These are phyloP conservation scores for Camponotus vicinus DNA, from an alignment of 1,140 invertebrate genomes.

Conservation along the genomic window DNA sequence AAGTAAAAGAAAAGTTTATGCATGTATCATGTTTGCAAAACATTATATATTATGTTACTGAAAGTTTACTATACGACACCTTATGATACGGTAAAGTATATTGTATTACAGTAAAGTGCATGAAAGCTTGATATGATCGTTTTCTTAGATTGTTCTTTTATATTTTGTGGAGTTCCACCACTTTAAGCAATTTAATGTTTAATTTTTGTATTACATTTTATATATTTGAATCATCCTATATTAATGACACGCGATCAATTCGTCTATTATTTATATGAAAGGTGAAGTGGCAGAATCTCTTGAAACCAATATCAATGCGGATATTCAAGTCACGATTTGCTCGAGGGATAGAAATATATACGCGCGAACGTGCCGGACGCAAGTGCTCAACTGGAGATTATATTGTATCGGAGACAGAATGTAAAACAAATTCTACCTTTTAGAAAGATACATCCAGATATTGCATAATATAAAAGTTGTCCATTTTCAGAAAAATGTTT, in stretches of 20 bases:
- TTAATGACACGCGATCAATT: not conserved
- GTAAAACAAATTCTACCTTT: not conserved
- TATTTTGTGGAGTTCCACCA: not conserved
- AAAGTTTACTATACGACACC: too few relatives aligned
- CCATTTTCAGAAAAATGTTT: not conserved
- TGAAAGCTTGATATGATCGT: too few relatives aligned
- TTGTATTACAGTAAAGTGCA: too few relatives aligned
- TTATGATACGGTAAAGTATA: too few relatives aligned
- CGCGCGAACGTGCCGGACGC: slow-evolving; percentile 6
- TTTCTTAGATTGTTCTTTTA: not conserved
- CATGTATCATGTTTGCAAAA: not conserved
- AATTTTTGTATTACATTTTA: not conserved
- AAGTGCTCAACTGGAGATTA: slow-evolving; percentile 9
- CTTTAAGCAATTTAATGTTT: not conserved
- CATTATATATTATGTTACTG: too few relatives aligned
- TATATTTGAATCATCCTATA: not conserved
- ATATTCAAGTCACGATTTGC: slow-evolving; percentile 46
- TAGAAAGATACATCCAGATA: not conserved
- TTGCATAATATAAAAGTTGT: not conserved
- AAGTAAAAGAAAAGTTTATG: not conserved
- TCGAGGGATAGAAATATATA: not conserved
- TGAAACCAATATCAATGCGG: not conserved
- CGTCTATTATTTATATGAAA: not conserved
- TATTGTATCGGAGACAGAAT: not conserved
- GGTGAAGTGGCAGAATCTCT: not conserved